phyloP scores from a whole-genome alignment of 2,888 invertebrate genomes.

The Argyresthia goedartella region DNA sequence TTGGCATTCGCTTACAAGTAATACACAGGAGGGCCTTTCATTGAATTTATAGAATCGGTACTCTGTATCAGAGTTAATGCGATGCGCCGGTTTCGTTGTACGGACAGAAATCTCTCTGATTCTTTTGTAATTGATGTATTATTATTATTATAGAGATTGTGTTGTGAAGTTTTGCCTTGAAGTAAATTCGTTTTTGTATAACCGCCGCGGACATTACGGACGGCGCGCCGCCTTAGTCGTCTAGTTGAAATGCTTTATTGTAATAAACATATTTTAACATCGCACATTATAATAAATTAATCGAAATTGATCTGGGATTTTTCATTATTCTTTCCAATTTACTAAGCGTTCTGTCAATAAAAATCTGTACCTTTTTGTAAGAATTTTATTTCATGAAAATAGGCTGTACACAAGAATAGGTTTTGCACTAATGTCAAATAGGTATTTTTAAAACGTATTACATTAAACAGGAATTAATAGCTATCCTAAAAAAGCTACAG shows the following conservation, averaged over 20 bases:
- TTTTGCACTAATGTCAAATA: background rate
- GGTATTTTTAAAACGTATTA: too few relatives aligned
- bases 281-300: conserved; percentile 72
- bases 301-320: conserved; percentile 41
- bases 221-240: conserved; percentile 26
- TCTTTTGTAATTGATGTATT: conserved; percentile 34
- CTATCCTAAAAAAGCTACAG: too few relatives aligned
- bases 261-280: conserved; percentile 69
- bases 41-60: conserved; percentile 46
- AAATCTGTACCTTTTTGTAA: background rate
- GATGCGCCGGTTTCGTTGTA: conserved; percentile 34
- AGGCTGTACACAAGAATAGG: background rate
- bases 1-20: background rate
- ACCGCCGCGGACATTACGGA: conserved; percentile 27
- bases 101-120: conserved; percentile 44
- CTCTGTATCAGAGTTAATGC: conserved; percentile 60
- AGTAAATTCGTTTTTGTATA: conserved; percentile 45
- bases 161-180: conserved; percentile 33
- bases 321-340: conserved; percentile 1
- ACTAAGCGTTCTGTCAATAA: background rate
- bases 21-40: background rate
- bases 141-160: conserved; percentile 31
- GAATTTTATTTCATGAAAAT: background rate
- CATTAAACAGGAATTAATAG: too few relatives aligned
- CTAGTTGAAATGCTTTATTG: conserved; percentile 63